These are phyloP conservation scores for Lordiphosa fenestrarum DNA, from an alignment of 2,888 invertebrate genomes.

Conservation along the genomic window DNA sequence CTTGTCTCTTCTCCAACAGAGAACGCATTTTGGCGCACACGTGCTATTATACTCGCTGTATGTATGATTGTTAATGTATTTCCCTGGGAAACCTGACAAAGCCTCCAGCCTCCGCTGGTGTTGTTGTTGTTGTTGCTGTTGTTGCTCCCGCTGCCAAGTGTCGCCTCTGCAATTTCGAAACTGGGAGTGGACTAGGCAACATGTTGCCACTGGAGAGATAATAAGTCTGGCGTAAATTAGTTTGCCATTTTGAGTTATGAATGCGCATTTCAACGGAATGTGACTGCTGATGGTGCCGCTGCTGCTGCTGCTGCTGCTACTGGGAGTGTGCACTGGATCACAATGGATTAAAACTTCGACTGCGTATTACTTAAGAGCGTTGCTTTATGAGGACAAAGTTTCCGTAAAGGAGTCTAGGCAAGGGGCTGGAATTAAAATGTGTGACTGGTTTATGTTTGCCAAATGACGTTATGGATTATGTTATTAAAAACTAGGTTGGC, in stretches of 20 bases:
- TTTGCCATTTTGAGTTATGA: constrained; percentile 75
- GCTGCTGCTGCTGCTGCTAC: constrained; percentile 1
- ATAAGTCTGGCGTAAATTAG: constrained; percentile 73
- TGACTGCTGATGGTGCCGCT: not conserved
- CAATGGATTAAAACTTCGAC: constrained; percentile 45
- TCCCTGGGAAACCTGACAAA: constrained; percentile 24
- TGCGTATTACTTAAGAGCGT: constrained; percentile 46
- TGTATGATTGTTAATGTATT: constrained; percentile 47
- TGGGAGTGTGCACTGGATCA: constrained; percentile 45
- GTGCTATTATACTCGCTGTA: constrained; percentile 15
- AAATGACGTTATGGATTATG: not conserved
- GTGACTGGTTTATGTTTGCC: not conserved
- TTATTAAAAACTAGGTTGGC: too few relatives aligned
- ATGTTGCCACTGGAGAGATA: constrained; percentile 65
- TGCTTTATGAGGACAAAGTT: constrained; percentile 18
- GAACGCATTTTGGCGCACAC: constrained; percentile 37
- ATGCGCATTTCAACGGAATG: constrained; percentile 64
- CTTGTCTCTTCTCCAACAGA: constrained; percentile 40
- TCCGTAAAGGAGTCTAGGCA: constrained; percentile 2
- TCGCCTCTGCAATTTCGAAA: constrained; percentile 20
- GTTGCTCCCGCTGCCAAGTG: constrained; percentile 33
- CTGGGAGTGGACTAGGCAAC: constrained; percentile 33
- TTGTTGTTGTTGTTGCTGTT: constrained; percentile 3
- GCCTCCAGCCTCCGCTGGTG: not conserved
- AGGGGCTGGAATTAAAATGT: too few relatives aligned